Evolutionary conservation across 2,113 vertebrate genomes (phyloP), one percentile per base, ranked within the genome.

Genomic region (Sula dactylatra): DNA sequence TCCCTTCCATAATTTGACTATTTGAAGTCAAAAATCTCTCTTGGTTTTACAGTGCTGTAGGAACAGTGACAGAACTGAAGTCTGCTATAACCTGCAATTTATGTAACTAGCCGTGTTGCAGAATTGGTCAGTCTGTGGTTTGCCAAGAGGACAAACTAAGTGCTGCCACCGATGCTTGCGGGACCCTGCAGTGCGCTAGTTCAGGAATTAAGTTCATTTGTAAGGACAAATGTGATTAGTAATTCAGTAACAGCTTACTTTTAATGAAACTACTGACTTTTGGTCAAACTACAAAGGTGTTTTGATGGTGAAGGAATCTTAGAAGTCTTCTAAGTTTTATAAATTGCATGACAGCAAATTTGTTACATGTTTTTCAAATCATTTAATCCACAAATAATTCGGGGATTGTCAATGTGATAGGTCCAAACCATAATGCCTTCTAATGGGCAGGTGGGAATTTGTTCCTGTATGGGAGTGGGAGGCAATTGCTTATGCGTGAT

Each of bases 401-500:
- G 10, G 36, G 18, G 58, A 19, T 50, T 1, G 3, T 66, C 71
- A 81, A 73, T 73, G 29, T 58, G 24, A 12, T 38, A 20, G 20
- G 52, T 72, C 58, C 62, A 74, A n/a, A 90, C 27, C 80, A 27
- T 67, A 91, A 91, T 74, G 22, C 22, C 42, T 79, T 79, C 66
- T 91, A 90, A 86, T 50, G 54, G 55, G 25, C 79, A 82, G 7
- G 49, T 74, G 89, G 78, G 82, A 89, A 76, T 38, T 34, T 31
- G 69, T 89, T 82, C 86, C 95, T 93, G 65, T 67, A 26, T 74
- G 83, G 94, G 82, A 79, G 70, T 82, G 58, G 56, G 71, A 90
- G 49, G 58, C 88, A 81, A 83, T 92, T 95, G 65, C 78, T 81
- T 34, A 80, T 92, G 55, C 11, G 3, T 82, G 87, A 83, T 90